phyloP scores from a whole-genome alignment of 2,113 vertebrate species.

The Camelus bactrianus region DNA sequence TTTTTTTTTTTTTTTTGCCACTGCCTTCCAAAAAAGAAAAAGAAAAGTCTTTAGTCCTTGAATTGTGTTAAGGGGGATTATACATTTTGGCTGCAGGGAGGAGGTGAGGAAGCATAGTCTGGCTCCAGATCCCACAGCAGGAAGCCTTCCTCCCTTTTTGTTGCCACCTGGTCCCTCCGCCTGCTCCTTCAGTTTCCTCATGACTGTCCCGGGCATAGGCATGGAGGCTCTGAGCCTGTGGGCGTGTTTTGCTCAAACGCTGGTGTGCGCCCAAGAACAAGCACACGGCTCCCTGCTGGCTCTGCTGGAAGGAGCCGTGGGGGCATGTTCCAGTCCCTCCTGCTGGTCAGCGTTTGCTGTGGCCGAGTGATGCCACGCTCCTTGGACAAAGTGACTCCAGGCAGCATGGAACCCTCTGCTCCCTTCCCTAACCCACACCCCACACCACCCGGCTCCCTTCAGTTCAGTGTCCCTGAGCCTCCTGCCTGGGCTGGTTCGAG shows the following conservation, averaged over 20 bases:
- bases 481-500: not conserved
- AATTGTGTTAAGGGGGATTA: constrained; percentile 69
- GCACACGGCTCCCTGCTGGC: not conserved
- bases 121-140: not conserved
- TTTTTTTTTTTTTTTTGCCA: constrained; percentile 48
- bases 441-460: not conserved
- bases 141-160: not conserved
- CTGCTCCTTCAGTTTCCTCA: constrained; percentile 22
- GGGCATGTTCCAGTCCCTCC: not conserved
- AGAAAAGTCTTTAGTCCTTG: constrained; percentile 47
- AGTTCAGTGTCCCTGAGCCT: not conserved
- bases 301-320: not conserved
- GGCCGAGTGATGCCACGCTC: accelerated
- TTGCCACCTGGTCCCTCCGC: not conserved
- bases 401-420: not conserved
- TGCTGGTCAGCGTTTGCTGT: not conserved
- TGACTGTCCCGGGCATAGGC: not conserved
- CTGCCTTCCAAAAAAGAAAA: constrained; percentile 50
- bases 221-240: not conserved
- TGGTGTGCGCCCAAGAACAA: not conserved
- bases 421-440: not conserved
- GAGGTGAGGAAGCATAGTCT: not conserved
- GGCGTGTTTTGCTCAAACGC: not conserved
- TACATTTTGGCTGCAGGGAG: constrained; percentile 65
- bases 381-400: not conserved